Evolutionary conservation across 1,140 invertebrate species (phyloP), one percentile per base, ranked within the genome.

Genomic region (Panagrolaimus sp.): DNA sequence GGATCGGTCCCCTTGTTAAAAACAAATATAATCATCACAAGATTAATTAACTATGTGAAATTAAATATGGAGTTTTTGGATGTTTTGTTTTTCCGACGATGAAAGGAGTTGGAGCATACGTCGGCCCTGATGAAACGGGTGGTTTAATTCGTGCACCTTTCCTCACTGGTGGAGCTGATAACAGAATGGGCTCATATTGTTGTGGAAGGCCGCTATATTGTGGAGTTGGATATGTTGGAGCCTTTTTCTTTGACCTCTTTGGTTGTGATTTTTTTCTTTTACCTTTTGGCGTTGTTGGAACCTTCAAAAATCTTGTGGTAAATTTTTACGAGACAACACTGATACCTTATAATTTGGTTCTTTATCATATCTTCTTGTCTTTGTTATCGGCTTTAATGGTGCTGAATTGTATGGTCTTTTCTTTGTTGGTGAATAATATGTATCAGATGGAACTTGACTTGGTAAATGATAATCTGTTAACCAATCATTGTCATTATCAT

Each of bases 351-450:
- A 57, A 57, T 57, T 57, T 11, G 51, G 51, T 16, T 57, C 51
- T 16, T 57, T 57, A 57, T 20, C 27, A 16, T 57, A 57, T 57
- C 27, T 57, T 25, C 20, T 13, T 20, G 20, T 57, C n/a, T 57
- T 57, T 16, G 51, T 57, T 20, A 57, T 57, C 8, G 51, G 51
- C n/a, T 57, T 57, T 27, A 57, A 57, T 25, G 51, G 20, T 27
- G 51, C 20, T 4, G 51, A 57, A 57, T 57, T 25, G 8, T 57
- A 57, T n/a, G n/a, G n/a, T n/a, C n/a, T 25, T 57, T 57, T 2
- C 5, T 16, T 11, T 11, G 20, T 20, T 14, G 51, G n/a, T n/a
- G n/a, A n/a, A n/a, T n/a, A n/a, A 11, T n/a, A 27, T 53, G 20
- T 11, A n/a, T 11, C 0, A 11, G 51, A 27, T 13, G 51, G 51